Evolutionary conservation across 2,888 invertebrate genomes (phyloP), one percentile per base, ranked within the genome.

Genomic region (Timema cristinae): DNA sequence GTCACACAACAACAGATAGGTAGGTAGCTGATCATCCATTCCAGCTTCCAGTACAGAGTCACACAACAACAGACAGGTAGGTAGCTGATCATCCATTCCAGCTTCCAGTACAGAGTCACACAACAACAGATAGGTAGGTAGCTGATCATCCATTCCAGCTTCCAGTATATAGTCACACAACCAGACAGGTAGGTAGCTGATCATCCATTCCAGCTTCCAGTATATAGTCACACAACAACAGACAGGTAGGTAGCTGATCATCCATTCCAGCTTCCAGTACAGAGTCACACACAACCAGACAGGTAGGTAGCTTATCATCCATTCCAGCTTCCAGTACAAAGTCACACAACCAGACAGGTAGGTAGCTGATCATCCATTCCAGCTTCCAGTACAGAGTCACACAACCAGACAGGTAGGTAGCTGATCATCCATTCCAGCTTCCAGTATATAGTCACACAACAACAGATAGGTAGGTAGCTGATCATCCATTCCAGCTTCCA

Each of bases 11-110:
- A n/a, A n/a, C n/a, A n/a, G n/a, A n/a, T n/a, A n/a, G n/a, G n/a
- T n/a, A n/a, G n/a, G n/a, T n/a, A n/a, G n/a, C n/a, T n/a, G 80
- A 88, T 92, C 72, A 87, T 94, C 5, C 93, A 94, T 94, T n/a
- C 94, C 0, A 86, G 89, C 50, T 94, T 94, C 81, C 88, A 91
- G 79, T 94, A 91, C 79, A 88, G 92, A 9, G 86, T 91, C 80
- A 93, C 93, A 0, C 94, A 94, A 78, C 93, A n/a, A n/a, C 93
- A 0, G 94, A 94, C 79, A 86, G 93, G 74, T 93, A 87, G 16
- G 63, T 15, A 15, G 9, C 59, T n/a, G 15, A 32, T 32, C 32
- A 32, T 32, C 32, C 32, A 32, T 32, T 32, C 32, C 32, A 32
- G 32, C 32, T 32, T 32, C 32, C 32, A 32, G 2, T 32, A 32